phyloP scores from a whole-genome alignment of 2,888 invertebrate genomes.

The Tenthredo distinguenda region DNA sequence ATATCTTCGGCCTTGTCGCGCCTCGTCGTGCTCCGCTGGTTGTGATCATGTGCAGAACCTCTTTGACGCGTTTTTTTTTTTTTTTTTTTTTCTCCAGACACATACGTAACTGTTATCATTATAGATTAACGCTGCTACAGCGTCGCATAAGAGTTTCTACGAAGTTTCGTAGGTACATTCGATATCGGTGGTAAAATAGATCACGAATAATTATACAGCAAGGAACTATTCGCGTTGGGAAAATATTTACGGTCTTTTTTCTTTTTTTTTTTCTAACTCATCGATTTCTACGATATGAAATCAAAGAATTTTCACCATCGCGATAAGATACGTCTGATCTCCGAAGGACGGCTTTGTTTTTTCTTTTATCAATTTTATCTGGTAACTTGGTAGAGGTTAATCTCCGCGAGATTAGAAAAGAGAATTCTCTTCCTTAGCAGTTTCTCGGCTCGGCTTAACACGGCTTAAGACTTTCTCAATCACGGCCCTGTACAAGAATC shows the following conservation, averaged over 20 bases:
- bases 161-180: background rate
- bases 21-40: slow-evolving; percentile 23
- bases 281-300: background rate
- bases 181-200: background rate
- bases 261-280: too few species aligned
- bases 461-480: slow-evolving; percentile 45
- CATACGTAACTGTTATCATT: background rate
- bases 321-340: background rate
- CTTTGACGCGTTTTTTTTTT: background rate
- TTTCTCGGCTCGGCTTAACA: slow-evolving; percentile 29
- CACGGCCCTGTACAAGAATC: slow-evolving; percentile 8
- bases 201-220: too few species aligned
- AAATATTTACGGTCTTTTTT: background rate
- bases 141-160: background rate
- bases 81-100: background rate
- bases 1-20: slow-evolving; percentile 21
- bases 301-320: background rate
- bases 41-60: slow-evolving; percentile 26
- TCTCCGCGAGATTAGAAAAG: slow-evolving; percentile 24
- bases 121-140: background rate
- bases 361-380: background rate
- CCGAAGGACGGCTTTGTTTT: background rate
- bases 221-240: too few species aligned
- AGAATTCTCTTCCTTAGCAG: slow-evolving; percentile 23
- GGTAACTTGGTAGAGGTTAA: background rate